Evolutionary conservation across 2,888 invertebrate genomes (phyloP).

Genomic region (Coenonympha arcania): DNA sequence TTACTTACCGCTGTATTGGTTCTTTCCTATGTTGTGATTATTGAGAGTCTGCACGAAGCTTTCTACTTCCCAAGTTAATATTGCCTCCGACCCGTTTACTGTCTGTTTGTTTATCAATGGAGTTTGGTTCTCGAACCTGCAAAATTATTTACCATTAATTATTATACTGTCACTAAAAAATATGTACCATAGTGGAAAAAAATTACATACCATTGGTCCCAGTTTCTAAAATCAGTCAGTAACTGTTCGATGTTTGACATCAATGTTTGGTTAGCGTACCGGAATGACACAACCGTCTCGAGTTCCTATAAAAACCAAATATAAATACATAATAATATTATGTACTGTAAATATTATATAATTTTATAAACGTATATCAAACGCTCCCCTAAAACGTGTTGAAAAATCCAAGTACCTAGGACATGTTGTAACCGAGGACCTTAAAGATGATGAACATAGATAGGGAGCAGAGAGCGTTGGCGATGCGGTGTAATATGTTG

Average conservation of each 20-base stretch:
- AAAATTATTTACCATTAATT: background rate
- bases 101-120: conserved; percentile 42
- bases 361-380: background rate
- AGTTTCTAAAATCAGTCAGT: conserved; percentile 41
- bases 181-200: background rate
- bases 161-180: background rate
- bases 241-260: conserved; percentile 38
- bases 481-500: too few relatives aligned
- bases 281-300: conserved; percentile 37
- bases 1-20: conserved; percentile 45
- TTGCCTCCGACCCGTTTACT: conserved; percentile 43
- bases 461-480: too few relatives aligned
- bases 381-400: too few relatives aligned
- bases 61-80: conserved; percentile 47
- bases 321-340: too few relatives aligned
- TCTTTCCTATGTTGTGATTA: conserved; percentile 54
- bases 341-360: too few relatives aligned
- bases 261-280: conserved; percentile 36
- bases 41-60: conserved; percentile 52
- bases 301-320: conserved; percentile 55
- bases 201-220: conserved; percentile 53
- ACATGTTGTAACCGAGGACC: too few relatives aligned
- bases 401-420: too few relatives aligned
- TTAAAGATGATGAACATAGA: too few relatives aligned
- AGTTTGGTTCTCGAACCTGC: conserved; percentile 56